A percentile compares a stretch with the other conserved stretches of the same genome.
Evolutionary conservation across 2,113 vertebrate genomes (phyloP).

Genomic region (Mellivora capensis): DNA sequence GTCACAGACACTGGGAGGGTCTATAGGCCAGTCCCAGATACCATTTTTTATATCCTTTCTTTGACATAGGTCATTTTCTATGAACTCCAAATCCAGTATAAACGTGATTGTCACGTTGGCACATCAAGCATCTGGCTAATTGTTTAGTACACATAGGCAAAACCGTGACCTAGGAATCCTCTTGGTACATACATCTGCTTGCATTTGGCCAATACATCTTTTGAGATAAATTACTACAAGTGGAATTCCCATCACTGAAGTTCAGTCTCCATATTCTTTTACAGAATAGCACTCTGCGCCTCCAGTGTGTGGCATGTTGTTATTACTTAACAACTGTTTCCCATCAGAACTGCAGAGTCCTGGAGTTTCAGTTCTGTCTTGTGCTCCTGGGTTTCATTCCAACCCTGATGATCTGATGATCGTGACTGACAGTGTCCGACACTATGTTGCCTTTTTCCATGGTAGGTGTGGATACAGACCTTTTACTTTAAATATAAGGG

Average conservation of each 20-base stretch:
- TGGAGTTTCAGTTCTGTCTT: neutral
- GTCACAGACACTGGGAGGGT: neutral
- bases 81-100: neutral
- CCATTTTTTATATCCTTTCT: neutral
- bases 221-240: neutral
- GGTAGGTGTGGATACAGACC: neutral
- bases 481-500: neutral
- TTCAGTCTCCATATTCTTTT: neutral
- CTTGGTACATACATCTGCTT: neutral
- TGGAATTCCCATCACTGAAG: neutral
- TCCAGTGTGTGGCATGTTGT: accelerated
- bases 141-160: neutral
- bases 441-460: neutral
- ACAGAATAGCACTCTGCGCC: neutral
- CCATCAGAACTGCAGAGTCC: neutral
- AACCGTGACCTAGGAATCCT: neutral
- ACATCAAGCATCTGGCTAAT: neutral
- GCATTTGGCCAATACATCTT: neutral
- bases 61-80: neutral
- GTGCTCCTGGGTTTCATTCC: neutral
- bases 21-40: neutral
- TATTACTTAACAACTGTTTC: neutral
- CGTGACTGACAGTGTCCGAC: neutral
- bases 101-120: neutral
- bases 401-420: neutral